Percentiles rank a stretch among this genome's conserved stretches.
phyloP scores from a whole-genome alignment of 2,797 vertebrate species.

The Vultur gryphus region DNA sequence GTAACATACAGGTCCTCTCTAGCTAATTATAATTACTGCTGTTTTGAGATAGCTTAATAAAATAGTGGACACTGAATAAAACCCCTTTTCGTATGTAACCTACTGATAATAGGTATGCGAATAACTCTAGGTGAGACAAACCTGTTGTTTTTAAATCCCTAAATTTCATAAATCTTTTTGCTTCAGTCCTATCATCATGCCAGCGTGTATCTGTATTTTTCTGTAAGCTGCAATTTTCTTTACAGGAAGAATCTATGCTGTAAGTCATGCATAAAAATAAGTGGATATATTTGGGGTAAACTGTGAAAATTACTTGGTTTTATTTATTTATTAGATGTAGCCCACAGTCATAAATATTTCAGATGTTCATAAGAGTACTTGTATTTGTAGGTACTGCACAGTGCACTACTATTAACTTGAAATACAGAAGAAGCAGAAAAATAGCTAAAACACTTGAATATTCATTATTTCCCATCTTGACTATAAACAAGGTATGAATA shows the following conservation, averaged over 20 bases:
- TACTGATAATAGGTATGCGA: background rate
- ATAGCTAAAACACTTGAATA: background rate
- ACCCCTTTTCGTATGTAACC: background rate
- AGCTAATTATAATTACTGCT: background rate
- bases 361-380: background rate
- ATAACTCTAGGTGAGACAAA: background rate
- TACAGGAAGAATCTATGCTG: background rate
- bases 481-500: background rate
- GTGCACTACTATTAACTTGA: background rate
- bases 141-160: background rate
- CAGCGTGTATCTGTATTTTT: background rate
- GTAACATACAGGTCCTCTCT: background rate
- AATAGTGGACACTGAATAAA: background rate
- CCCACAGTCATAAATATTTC: background rate
- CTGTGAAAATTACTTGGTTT: background rate
- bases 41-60: background rate
- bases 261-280: background rate
- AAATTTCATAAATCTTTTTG: background rate
- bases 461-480: background rate
- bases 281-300: background rate
- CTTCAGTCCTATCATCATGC: background rate
- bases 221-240: background rate
- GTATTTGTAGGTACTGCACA: background rate
- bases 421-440: background rate
- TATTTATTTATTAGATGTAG: constrained; percentile 7